Percentiles rank a stretch among this genome's conserved stretches.
Conservation (phyloP, 2,797 vertebrate species). For the Anas bahamensis region DNA sequence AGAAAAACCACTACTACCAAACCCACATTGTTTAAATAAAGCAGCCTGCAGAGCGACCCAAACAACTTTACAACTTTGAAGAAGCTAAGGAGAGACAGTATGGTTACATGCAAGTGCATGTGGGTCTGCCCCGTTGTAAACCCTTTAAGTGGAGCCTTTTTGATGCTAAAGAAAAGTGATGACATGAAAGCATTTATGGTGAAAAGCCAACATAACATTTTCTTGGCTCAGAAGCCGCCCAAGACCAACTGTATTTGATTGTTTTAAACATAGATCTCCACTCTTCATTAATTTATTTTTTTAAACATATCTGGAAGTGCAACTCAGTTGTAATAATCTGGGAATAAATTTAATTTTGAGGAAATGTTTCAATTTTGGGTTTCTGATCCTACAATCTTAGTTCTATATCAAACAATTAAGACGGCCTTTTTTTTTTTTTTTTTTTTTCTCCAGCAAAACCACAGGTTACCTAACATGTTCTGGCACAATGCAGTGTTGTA, state of each 20-base stretch:
- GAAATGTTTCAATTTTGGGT: not conserved
- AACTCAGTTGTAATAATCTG: not conserved
- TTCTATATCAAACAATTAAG: not conserved
- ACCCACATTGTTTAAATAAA: not conserved
- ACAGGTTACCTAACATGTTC: not conserved
- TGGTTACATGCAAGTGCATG: accelerated
- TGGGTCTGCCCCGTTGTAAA: not conserved
- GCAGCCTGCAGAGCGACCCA: not conserved
- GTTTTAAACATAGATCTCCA: not conserved
- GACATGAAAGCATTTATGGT: not conserved
- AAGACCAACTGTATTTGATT: not conserved
- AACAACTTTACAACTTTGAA: not conserved
- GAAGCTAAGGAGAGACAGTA: not conserved
- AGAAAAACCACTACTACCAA: too few species aligned
- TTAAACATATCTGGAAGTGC: not conserved
- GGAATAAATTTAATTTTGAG: not conserved
- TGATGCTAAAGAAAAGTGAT: not conserved
- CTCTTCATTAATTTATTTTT: not conserved
- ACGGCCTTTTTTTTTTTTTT: accelerated
- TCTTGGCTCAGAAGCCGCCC: not conserved
- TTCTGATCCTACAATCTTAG: not conserved
- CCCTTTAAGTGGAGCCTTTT: not conserved
- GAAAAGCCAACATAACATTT: not conserved
- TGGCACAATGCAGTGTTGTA: not conserved
- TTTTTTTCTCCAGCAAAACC: not conserved